Evolutionary conservation across 2,888 invertebrate genomes (phyloP), one percentile per base, ranked within the genome.

Genomic region (Athripsodes cinereus): DNA sequence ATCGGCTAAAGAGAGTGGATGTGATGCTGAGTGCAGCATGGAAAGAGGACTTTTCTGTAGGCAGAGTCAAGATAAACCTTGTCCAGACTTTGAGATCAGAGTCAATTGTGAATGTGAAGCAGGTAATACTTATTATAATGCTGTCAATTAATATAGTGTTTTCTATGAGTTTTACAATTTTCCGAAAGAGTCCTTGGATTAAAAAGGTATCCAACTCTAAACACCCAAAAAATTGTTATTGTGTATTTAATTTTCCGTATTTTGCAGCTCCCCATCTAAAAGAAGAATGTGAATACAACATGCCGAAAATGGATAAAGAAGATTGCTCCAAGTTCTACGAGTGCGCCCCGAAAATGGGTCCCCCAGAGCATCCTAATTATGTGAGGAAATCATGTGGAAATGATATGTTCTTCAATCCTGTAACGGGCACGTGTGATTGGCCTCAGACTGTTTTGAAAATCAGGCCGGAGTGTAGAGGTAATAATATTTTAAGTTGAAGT

Each of bases 1-100:
- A 56, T 72, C 79, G 0, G 79, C 85, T 0, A 88, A 87, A 65
- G 81, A 85, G 55, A 87, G 88, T 10, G 87, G 86, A 0, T 81
- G 90, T 55, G 82, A 88, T 67, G 88, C 87, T 0, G 85, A 86
- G 65, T 94, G 94, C 69, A 86, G 85, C 64, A 69, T 90, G 58
- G 84, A 88, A 64, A 76, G 78, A 13, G 93, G 93, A 0, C 74
- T 93, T 0, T 71, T 83, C 3, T 93, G 93, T 68, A 73, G 71
- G 47, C 82, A 82, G 55, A 67, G 70, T 11, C 67, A 67, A 6
- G 52, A 46, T 16, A 66, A 66, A 2, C 67, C 72, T 1, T 94
- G 94, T 66, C 81, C 84, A 1, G 92, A 94, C 75, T 93, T 92
- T 68, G 92, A 94, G 73, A 85, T 93, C 52, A 80, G 88, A 26